Evolutionary conservation across 2,888 invertebrate species (phyloP).

Genomic region (Sipha maydis): DNA sequence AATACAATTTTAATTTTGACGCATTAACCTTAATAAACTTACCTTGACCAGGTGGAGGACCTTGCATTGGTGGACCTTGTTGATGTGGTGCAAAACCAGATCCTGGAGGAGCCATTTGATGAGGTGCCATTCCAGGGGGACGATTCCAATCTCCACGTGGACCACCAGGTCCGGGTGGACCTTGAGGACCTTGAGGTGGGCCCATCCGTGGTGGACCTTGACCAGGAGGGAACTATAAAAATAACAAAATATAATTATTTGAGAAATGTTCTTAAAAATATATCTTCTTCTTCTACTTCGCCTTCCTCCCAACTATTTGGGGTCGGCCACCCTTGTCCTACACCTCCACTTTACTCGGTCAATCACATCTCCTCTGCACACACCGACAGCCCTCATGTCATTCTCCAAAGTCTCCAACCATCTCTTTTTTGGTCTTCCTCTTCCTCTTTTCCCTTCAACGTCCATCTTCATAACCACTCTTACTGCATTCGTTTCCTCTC

Average conservation of each 20-base stretch:
- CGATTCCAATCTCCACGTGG: constrained; percentile 78
- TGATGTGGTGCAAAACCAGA: constrained; percentile 68
- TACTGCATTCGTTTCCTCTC: too few relatives aligned
- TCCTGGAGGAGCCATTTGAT: constrained; percentile 65
- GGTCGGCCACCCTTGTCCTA: too few relatives aligned
- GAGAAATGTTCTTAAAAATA: neutral
- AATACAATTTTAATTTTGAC: too few relatives aligned
- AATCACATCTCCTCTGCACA: too few relatives aligned
- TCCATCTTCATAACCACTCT: too few relatives aligned
- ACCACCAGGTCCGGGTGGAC: constrained; percentile 71
- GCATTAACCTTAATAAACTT: neutral
- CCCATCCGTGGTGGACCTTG: constrained; percentile 69
- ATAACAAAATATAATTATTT: neutral
- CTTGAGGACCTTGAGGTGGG: constrained; percentile 67
- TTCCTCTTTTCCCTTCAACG: too few relatives aligned
- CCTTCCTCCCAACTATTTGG: too few relatives aligned
- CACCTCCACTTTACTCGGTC: too few relatives aligned
- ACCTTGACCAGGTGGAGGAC: constrained; percentile 78
- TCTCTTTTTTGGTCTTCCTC: too few relatives aligned
- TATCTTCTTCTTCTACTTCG: too few relatives aligned
- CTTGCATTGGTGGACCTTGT: constrained; percentile 71
- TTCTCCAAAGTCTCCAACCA: too few relatives aligned
- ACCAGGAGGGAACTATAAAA: constrained; percentile 68
- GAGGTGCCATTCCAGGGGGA: constrained; percentile 71
- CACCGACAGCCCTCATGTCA: too few relatives aligned